phyloP scores from a whole-genome alignment of 2,888 invertebrate genomes.

The Alviniconcha strummeri region DNA sequence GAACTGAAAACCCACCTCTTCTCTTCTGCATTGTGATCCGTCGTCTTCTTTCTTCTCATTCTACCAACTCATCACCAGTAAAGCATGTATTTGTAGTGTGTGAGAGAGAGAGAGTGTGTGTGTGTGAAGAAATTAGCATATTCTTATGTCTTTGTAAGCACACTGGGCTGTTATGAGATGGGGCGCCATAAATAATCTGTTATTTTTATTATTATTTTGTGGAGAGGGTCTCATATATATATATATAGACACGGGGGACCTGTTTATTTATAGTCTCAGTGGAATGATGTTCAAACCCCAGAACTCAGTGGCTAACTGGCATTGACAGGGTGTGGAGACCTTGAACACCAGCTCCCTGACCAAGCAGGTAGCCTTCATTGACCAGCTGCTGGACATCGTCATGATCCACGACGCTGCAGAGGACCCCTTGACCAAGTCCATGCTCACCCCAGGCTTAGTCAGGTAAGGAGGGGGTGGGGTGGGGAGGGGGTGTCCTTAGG shows the following conservation, averaged over 20 bases:
- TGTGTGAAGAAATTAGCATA: no score
- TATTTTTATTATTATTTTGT: not conserved
- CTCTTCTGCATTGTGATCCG: no score
- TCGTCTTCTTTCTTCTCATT: no score
- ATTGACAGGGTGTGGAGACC: conserved; percentile 56
- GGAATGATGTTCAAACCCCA: not conserved
- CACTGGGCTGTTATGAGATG: no score
- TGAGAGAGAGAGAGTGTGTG: no score
- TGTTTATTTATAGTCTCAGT: not conserved
- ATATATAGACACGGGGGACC: not conserved
- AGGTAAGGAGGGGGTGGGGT: conserved; percentile 43
- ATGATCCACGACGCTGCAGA: conserved; percentile 59
- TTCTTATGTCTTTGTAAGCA: no score
- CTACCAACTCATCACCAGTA: no score
- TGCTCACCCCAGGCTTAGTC: conserved; percentile 55
- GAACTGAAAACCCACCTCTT: no score
- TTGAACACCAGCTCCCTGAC: not conserved
- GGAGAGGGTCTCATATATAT: not conserved
- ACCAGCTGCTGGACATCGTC: conserved; percentile 62
- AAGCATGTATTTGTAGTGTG: no score
- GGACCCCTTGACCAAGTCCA: conserved; percentile 56
- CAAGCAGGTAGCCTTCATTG: conserved; percentile 59
- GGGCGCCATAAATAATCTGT: no score
- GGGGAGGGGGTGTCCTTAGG: no score
- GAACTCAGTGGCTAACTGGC: not conserved